A percentile compares a stretch with the other conserved stretches of the same genome.
These are phyloP conservation scores for Hemibagrus wyckioides DNA, from an alignment of 2,113 vertebrate genomes.

Conservation along the genomic window DNA sequence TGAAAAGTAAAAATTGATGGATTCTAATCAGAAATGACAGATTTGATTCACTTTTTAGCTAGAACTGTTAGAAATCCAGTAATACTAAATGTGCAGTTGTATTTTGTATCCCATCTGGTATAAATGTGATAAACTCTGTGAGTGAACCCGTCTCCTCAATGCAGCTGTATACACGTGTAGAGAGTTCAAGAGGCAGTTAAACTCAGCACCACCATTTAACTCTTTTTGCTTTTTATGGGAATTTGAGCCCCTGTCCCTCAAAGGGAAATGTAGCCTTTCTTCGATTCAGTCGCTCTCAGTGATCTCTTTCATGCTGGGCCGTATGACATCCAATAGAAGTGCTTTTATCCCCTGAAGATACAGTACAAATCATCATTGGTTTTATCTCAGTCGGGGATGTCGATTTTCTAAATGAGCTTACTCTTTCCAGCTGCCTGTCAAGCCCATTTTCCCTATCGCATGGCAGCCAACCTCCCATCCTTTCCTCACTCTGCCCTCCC, in stretches of 20 bases:
- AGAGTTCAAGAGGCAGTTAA: conserved; percentile 61
- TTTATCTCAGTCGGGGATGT: conserved; percentile 95
- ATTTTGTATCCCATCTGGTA: neutral
- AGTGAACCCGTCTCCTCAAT: neutral
- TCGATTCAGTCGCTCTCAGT: conserved; percentile 21
- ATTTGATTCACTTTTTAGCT: neutral
- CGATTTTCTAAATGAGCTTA: conserved; percentile 90
- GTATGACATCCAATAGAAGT: conserved; percentile 74
- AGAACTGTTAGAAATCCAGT: neutral
- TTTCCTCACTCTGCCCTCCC: conserved; percentile 77
- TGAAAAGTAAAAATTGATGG: too few species aligned
- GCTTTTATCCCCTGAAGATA: conserved; percentile 81
- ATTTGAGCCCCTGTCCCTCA: conserved; percentile 72
- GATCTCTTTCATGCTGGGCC: conserved; percentile 75
- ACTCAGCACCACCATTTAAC: conserved; percentile 79
- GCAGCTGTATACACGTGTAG: neutral
- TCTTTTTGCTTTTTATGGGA: conserved; percentile 76
- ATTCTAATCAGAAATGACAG: neutral
- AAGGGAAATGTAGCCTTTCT: conserved; percentile 65
- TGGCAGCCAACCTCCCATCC: conserved; percentile 78
- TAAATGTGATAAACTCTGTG: neutral
- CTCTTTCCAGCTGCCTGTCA: conserved; percentile 73
- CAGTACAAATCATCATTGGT: conserved; percentile 92
- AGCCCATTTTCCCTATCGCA: conserved; percentile 72
- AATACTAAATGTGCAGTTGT: neutral